Evolutionary conservation across 1,140 invertebrate genomes (phyloP).

Genomic region (Sycobia sp.): DNA sequence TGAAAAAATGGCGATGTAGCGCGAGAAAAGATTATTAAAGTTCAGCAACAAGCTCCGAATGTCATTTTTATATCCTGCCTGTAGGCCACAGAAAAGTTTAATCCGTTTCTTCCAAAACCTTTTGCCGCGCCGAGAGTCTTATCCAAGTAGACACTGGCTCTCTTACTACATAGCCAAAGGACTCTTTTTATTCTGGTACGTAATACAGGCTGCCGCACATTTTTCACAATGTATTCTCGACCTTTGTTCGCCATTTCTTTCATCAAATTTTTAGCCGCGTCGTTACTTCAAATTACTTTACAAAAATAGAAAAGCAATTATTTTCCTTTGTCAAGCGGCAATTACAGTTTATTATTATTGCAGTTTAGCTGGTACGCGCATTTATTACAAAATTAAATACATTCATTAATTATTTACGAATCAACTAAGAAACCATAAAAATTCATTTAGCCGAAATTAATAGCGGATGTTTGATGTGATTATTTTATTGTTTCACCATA

Average conservation of each 20-base stretch:
- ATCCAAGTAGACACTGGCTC: conserved; percentile 11
- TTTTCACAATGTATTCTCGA: conserved; percentile 5
- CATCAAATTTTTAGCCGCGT: no score
- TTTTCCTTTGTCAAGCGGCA: no score
- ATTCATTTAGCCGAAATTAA: no score
- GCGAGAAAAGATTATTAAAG: conserved; percentile 7
- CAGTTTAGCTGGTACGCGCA: no score
- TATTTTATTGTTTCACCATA: no score
- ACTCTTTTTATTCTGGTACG: not conserved
- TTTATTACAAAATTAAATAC: no score
- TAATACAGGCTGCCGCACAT: conserved; percentile 13
- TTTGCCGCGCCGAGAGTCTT: not conserved
- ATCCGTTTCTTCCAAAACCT: conserved; percentile 18
- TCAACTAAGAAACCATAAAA: no score
- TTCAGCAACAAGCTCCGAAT: conserved; percentile 1
- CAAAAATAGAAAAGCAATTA: no score
- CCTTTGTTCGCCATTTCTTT: not conserved
- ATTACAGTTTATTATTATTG: no score
- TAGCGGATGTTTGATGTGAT: no score
- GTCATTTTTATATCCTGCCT: conserved; percentile 14
- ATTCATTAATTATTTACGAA: no score
- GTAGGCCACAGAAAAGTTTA: not conserved
- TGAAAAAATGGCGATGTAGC: not conserved
- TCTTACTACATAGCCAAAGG: conserved; percentile 15
- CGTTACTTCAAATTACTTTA: no score